Base-by-base conservation (phyloP, 2,888 invertebrate genomes). In the Neria commutata region DNA sequence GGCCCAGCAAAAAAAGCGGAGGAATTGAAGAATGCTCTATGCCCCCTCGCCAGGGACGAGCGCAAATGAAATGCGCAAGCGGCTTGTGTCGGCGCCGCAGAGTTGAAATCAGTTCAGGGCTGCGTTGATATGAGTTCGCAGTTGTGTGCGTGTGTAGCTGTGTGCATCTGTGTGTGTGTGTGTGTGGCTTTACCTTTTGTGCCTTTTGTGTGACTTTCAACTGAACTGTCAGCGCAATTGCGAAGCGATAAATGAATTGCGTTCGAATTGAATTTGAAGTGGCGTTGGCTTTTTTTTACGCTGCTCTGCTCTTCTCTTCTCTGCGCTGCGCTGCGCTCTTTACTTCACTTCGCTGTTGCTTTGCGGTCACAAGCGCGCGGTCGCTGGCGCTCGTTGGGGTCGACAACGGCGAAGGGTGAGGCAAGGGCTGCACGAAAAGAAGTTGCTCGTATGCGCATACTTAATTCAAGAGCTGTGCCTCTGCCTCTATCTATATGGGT, bases 151-250 rank as follows among this genome's bases (percentile, higher is more conserved):
- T 37, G n/a, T 37, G 10, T 19, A 5, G 42, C 42, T 42, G 42
- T 4, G n/a, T n/a, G n/a, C 4, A 14, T 37, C 8, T 37, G 37
- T 37, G 37, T 37, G 42, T n/a, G n/a, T 14, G n/a, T 37, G n/a
- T 37, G 37, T 37, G 37, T 37, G 42, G 8, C 4, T 17, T 42
- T 42, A 42, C 42, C 42, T 42, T 42, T 42, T 42, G 42, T 19
- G 42, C 17, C 42, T 42, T 19, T 42, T 19, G 42, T 19, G 42
- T 19, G 10, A 42, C 42, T 42, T 42, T 42, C 42, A 17, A 21
- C 42, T 42, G 42, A 42, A 42, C 42, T 21, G 42, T 42, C 42
- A 42, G 42, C 42, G 42, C 42, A 42, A 42, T 42, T 17, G 42
- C 42, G 37, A 37, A 37, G 37, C 37, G 42, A 42, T 42, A 42